Percentiles rank a stretch among this genome's conserved stretches.
These are phyloP conservation scores for Archips xylosteana DNA, from an alignment of 2,888 invertebrate species.

Conservation along the genomic window DNA sequence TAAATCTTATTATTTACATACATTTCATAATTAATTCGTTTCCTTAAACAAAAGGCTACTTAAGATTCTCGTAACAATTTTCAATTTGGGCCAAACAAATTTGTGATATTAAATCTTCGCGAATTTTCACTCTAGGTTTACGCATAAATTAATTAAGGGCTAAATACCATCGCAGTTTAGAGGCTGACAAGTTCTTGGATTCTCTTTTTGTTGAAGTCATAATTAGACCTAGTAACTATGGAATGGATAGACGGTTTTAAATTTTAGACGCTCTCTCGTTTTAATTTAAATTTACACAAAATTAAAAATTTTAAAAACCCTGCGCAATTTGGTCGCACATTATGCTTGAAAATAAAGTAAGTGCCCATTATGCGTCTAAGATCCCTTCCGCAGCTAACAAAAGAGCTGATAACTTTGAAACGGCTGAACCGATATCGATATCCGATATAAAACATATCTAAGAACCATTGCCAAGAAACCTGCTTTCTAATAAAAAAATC, in stretches of 20 bases:
- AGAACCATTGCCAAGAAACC: no score
- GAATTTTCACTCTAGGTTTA: slow-evolving; percentile 29
- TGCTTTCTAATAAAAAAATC: no score
- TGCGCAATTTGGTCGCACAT: no score
- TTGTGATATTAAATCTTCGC: slow-evolving; percentile 30
- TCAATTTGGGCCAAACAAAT: slow-evolving; percentile 25
- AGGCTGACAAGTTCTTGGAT: slow-evolving; percentile 5
- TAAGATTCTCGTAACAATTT: slow-evolving; percentile 35
- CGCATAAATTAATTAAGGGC: slow-evolving; percentile 24
- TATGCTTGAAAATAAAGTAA: no score
- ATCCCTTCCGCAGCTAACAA: no score
- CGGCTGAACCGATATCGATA: no score
- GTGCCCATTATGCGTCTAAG: no score
- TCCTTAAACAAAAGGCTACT: slow-evolving; percentile 21
- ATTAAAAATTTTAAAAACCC: no score
- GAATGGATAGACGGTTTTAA: neutral
- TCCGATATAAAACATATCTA: no score
- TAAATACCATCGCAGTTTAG: slow-evolving; percentile 2
- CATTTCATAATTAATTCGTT: slow-evolving; percentile 32
- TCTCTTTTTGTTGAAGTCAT: neutral
- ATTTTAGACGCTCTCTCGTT: neutral
- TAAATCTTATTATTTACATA: slow-evolving; percentile 29
- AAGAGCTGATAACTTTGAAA: no score
- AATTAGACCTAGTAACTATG: neutral
- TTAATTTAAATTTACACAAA: no score